Conservation (phyloP, 2,888 invertebrate genomes). For the Thalpophila matura region DNA sequence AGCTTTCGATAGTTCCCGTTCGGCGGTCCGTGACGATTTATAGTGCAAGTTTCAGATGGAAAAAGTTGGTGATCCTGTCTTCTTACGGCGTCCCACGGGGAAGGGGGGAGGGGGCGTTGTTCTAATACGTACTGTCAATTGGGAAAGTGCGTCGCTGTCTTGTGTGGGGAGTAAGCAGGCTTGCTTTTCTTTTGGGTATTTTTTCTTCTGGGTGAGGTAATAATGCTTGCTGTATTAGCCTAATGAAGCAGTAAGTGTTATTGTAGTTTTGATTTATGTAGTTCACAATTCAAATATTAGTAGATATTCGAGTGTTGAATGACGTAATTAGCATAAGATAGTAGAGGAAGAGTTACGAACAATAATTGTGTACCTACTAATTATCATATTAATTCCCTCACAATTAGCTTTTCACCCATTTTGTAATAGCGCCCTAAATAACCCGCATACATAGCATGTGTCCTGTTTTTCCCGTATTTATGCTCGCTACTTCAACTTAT, state of each 20-base stretch:
- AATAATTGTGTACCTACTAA: background rate
- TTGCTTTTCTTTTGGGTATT: conserved; percentile 24
- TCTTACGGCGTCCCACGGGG: conserved; percentile 66
- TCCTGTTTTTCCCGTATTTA: conserved; percentile 40
- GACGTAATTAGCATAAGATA: background rate
- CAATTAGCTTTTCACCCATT: background rate
- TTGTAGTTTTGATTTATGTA: background rate
- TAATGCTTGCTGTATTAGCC: conserved; percentile 19
- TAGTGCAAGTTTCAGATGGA: conserved; percentile 88
- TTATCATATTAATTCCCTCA: too few species aligned
- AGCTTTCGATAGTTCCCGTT: conserved; percentile 72
- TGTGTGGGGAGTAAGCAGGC: conserved; percentile 7
- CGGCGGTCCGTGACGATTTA: conserved; percentile 85
- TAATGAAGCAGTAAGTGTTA: conserved; percentile 14
- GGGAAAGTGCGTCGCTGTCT: conserved; percentile 65
- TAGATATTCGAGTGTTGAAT: background rate
- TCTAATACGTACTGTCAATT: conserved; percentile 70
- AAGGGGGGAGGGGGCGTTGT: conserved; percentile 53
- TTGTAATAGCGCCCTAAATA: conserved; percentile 28
- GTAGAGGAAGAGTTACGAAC: background rate
- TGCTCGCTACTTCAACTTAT: conserved; percentile 46
- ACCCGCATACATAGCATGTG: conserved; percentile 21
- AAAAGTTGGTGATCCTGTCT: conserved; percentile 86
- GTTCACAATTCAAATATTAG: background rate
- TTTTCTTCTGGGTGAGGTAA: background rate